phyloP scores from a whole-genome alignment of 92 coral and sea anemone genomes.

The Palythoa heliodiscus region DNA sequence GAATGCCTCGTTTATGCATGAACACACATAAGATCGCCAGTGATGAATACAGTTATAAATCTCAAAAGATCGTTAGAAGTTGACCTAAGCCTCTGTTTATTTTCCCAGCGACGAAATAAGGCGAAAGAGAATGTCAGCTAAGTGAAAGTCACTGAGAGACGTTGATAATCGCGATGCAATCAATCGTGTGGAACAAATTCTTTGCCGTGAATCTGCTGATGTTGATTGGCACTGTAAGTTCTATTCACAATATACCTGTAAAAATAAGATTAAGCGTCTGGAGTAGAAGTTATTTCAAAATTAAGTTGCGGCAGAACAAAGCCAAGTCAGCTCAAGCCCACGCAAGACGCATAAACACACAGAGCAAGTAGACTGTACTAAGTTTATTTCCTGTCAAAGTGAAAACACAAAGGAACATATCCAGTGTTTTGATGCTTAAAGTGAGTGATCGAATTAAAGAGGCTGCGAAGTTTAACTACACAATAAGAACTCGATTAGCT shows the following conservation, averaged over 20 bases:
- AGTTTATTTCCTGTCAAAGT: too few species aligned
- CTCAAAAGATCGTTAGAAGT: conserved; percentile 50
- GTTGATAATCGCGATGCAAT: conserved; percentile 46
- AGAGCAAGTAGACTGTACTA: too few species aligned
- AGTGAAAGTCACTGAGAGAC: too few species aligned
- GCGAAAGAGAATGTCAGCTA: conserved; percentile 39
- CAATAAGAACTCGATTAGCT: too few species aligned
- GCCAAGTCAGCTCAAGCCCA: too few species aligned
- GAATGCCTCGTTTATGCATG: too few species aligned
- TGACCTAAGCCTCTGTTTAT: conserved; percentile 22
- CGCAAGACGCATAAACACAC: too few species aligned
- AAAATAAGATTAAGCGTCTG: background rate
- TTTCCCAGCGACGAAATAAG: conserved; percentile 46
- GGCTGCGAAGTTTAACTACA: conserved; percentile 21
- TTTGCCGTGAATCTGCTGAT: too few species aligned
- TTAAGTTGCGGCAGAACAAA: too few species aligned
- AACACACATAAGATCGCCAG: too few species aligned
- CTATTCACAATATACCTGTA: too few species aligned
- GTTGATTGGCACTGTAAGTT: conserved; percentile 6
- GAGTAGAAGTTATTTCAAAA: background rate
- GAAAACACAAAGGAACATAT: background rate
- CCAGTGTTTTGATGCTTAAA: background rate
- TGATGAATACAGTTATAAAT: conserved; percentile 7
- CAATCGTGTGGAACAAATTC: conserved; percentile 50
- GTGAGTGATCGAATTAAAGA: too few species aligned